Conservation (phyloP, 2,797 vertebrate species). For the Atherinosoma microstoma region DNA sequence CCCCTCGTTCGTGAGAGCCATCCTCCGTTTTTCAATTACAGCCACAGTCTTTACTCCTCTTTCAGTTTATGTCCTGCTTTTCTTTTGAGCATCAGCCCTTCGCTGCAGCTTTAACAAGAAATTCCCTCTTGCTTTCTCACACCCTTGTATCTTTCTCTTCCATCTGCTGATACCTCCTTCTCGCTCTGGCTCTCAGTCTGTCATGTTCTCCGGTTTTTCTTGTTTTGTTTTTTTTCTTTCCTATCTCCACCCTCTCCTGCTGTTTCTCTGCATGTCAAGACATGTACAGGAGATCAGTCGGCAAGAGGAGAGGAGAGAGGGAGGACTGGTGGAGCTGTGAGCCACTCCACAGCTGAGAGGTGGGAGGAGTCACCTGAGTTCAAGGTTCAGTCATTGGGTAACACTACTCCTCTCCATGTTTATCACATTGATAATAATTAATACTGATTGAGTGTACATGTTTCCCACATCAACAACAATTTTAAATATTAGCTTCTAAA, state of each 20-base stretch:
- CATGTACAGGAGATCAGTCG: slow-evolving; percentile 63
- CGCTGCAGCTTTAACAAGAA: slow-evolving; percentile 47
- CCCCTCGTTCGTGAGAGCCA: slow-evolving; percentile 21
- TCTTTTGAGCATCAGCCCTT: slow-evolving; percentile 27
- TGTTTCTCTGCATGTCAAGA: slow-evolving; percentile 76
- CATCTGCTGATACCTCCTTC: slow-evolving; percentile 44
- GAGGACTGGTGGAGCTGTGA: slow-evolving; percentile 28
- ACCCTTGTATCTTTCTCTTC: slow-evolving; percentile 33
- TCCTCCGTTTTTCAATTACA: slow-evolving; percentile 42
- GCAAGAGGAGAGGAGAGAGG: slow-evolving; percentile 20
- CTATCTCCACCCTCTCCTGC: slow-evolving; percentile 71
- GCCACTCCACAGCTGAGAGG: slow-evolving; percentile 42
- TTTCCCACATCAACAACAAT: too few relatives aligned
- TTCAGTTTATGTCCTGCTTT: slow-evolving; percentile 37
- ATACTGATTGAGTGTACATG: too few relatives aligned
- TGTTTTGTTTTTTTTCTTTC: slow-evolving; percentile 73
- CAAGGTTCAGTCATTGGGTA: slow-evolving; percentile 75
- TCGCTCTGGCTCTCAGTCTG: slow-evolving; percentile 29
- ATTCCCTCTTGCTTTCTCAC: slow-evolving; percentile 67
- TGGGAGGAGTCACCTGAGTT: slow-evolving; percentile 72
- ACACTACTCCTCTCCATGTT: slow-evolving; percentile 24
- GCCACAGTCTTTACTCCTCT: slow-evolving; percentile 22
- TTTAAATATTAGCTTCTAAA: too few relatives aligned
- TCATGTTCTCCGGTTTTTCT: slow-evolving; percentile 70
- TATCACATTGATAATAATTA: too few relatives aligned